Evolutionary conservation across 2,888 invertebrate genomes (phyloP), one percentile per base, ranked within the genome.

Genomic region (Pollenia griseotomentosa): DNA sequence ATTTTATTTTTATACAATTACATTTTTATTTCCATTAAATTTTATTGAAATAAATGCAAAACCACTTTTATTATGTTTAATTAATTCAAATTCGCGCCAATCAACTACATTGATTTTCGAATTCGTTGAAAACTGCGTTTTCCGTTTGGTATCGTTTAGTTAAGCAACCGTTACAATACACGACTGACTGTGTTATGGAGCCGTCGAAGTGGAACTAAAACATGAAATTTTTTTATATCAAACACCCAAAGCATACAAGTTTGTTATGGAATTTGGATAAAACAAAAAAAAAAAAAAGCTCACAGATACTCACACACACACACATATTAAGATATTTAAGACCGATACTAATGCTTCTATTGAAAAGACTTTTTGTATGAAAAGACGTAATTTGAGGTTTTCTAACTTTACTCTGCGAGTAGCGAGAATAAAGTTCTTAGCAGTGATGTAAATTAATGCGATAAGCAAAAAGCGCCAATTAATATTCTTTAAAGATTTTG

Each of bases 231-330:
- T 73, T 61, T 57, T 66, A 66, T 14, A 73, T 66, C 61, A 40
- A 78, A 78, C 79, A 80, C 23, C n/a, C 75, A 53, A 44, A 75
- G 65, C 75, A 77, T 14, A 85, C 84, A 74, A 80, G 80, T 80
- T 83, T 86, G 83, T 59, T 65, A 86, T 83, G 71, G 80, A 86
- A 66, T 83, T 80, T 71, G 79, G 59, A 86, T 83, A 83, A 79
- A 71, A 68, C 19, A 59, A 16, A 46, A 83, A 70, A 57, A 23
- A 33, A 59, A 40, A 70, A 8, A 48, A n/a, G 46, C 19, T 59
- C 42, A 51, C 11, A 19, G 16, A 33, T 33, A 59, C 23, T n/a
- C 33, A 59, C 48, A 59, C 40, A 59, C 48, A 59, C 40, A 61
- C 12, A 33, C n/a, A 19, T 2, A 40, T 14, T 23, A 2, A 6